Evolutionary conservation across 2,797 vertebrate genomes (phyloP).

Genomic region (Leptoclinus maculatus): DNA sequence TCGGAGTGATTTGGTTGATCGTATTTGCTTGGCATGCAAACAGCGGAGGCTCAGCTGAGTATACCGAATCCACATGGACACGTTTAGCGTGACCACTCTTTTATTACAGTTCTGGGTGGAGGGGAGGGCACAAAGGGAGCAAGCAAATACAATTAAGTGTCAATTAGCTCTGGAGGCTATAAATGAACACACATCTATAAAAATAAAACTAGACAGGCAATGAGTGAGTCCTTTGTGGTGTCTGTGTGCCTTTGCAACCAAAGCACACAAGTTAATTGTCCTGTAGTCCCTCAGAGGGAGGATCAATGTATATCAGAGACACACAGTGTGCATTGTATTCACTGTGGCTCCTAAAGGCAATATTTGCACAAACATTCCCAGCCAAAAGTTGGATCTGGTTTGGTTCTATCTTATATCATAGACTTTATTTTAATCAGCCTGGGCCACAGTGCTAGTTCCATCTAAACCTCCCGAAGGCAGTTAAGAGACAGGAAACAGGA

Average conservation of each 20-base stretch:
- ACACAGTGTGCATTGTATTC: background rate
- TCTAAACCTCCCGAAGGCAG: no score
- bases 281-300: background rate
- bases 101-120: conserved; percentile 6
- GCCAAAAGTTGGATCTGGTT: background rate
- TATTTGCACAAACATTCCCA: background rate
- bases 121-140: background rate
- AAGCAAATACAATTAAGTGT: conserved; percentile 40
- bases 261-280: conserved; percentile 13
- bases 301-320: conserved; percentile 3
- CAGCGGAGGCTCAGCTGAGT: conserved; percentile 30
- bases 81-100: conserved; percentile 8
- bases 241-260: conserved; percentile 23
- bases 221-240: background rate
- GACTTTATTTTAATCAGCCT: background rate
- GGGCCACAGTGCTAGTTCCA: no score
- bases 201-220: conserved; percentile 1
- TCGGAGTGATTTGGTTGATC: conserved; percentile 14
- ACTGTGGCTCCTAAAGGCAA: background rate
- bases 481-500: no score
- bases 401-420: background rate
- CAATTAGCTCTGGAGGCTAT: conserved; percentile 30
- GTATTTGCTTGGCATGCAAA: conserved; percentile 76
- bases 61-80: background rate
- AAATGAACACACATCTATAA: conserved; percentile 22